These are phyloP conservation scores for Cecropterus lyciades DNA, from an alignment of 1,140 invertebrate genomes.

Conservation along the genomic window DNA sequence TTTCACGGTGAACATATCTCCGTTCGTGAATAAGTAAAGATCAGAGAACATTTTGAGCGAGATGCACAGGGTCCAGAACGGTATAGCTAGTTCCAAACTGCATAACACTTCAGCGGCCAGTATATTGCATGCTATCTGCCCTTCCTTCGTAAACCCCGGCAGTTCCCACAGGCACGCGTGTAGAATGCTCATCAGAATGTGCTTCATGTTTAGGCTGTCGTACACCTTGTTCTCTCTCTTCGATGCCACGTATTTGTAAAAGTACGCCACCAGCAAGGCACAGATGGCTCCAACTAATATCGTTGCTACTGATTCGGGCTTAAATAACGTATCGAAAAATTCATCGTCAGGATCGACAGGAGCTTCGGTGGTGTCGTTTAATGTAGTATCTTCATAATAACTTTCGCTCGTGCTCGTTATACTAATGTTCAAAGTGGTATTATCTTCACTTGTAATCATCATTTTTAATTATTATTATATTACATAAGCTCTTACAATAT, in stretches of 20 bases:
- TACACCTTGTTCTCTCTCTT: slow-evolving; percentile 16
- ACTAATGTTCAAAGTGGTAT: background rate
- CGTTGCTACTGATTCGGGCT: background rate
- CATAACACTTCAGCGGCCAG: background rate
- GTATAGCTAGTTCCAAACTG: slow-evolving; percentile 3
- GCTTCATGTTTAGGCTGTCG: slow-evolving; percentile 20
- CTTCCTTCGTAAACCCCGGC: background rate
- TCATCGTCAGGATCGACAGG: background rate
- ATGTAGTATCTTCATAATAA: background rate
- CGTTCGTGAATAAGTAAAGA: slow-evolving; percentile 12
- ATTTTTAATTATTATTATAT: background rate
- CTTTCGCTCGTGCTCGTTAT: background rate
- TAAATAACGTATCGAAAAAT: background rate
- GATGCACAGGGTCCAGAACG: slow-evolving; percentile 15
- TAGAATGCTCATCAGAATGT: background rate
- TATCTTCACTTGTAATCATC: background rate
- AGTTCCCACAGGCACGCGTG: background rate
- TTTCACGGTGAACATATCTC: slow-evolving; percentile 12
- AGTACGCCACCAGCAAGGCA: background rate
- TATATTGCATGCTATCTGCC: background rate
- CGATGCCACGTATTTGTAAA: slow-evolving; percentile 14
- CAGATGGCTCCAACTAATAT: background rate
- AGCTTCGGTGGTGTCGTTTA: background rate
- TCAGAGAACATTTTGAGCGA: slow-evolving; percentile 23
- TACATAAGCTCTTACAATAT: no score